These are phyloP conservation scores for Apoderus coryli DNA, from an alignment of 2,888 invertebrate species.

Conservation along the genomic window DNA sequence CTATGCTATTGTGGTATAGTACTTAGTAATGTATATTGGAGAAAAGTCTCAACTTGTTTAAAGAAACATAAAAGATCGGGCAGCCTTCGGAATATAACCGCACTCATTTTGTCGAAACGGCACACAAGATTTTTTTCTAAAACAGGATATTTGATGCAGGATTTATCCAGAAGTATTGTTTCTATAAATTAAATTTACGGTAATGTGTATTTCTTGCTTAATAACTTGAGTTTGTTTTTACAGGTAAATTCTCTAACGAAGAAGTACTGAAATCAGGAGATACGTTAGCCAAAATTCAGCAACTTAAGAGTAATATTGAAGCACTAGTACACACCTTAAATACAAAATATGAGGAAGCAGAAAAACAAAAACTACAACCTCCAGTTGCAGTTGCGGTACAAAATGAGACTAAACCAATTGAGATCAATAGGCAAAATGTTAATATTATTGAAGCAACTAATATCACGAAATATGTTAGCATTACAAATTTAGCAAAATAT, in stretches of 20 bases:
- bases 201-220: too few species aligned
- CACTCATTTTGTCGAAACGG: too few species aligned
- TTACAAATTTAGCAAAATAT: conserved; percentile 40
- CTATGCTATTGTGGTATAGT: too few species aligned
- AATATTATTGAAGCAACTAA: conserved; percentile 5
- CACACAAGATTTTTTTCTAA: too few species aligned
- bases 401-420: conserved; percentile 3
- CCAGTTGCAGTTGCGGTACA: conserved; percentile 2
- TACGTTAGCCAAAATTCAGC: conserved; percentile 23
- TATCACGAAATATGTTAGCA: conserved; percentile 34
- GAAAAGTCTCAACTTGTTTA: too few species aligned
- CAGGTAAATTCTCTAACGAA: conserved; percentile 33
- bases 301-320: conserved; percentile 33
- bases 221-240: too few species aligned
- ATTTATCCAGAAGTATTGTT: too few species aligned
- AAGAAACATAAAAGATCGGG: too few species aligned
- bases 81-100: too few species aligned
- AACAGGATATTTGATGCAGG: too few species aligned
- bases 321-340: conserved; percentile 33
- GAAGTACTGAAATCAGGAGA: conserved; percentile 42
- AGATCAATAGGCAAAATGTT: not conserved
- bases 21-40: too few species aligned
- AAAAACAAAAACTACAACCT: conserved; percentile 8
- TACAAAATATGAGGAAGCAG: conserved; percentile 25
- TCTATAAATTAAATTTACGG: too few species aligned